A percentile compares a stretch with the other conserved stretches of the same genome.
These are phyloP conservation scores for Ruditapes philippinarum DNA, from an alignment of 1,140 invertebrate species.

Conservation along the genomic window DNA sequence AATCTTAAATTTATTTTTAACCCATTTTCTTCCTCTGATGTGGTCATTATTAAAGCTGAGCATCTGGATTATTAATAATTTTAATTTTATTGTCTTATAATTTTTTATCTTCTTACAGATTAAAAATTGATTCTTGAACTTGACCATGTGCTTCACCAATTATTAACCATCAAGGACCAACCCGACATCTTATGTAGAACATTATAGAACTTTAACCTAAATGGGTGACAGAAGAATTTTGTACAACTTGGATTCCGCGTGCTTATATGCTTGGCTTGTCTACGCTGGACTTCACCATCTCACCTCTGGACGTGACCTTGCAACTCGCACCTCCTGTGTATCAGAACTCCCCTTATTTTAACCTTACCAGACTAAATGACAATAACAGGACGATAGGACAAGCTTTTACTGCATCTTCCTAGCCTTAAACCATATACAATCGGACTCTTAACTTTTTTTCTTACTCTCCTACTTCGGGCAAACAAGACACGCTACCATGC, in stretches of 20 bases:
- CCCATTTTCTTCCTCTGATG: no score
- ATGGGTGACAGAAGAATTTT: no score
- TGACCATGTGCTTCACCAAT: background rate
- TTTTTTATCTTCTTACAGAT: background rate
- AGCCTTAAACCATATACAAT: background rate
- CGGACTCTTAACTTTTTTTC: background rate
- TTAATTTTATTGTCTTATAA: background rate
- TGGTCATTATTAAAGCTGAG: background rate
- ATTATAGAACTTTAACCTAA: no score
- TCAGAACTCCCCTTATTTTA: background rate
- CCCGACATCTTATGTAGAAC: no score
- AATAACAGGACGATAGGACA: no score
- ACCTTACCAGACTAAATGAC: background rate
- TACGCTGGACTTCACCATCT: background rate
- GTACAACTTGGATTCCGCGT: no score
- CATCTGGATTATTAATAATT: background rate
- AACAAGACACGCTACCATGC: slow-evolving; percentile 63
- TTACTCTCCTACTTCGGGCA: no score
- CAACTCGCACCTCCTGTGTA: background rate
- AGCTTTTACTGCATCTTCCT: background rate
- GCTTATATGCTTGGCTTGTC: no score
- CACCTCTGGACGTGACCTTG: background rate
- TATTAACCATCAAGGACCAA: background rate
- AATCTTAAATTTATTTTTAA: no score
- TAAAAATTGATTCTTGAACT: background rate